Evolutionary conservation across 1,140 invertebrate species (phyloP).

Genomic region (Dreissena polymorpha): DNA sequence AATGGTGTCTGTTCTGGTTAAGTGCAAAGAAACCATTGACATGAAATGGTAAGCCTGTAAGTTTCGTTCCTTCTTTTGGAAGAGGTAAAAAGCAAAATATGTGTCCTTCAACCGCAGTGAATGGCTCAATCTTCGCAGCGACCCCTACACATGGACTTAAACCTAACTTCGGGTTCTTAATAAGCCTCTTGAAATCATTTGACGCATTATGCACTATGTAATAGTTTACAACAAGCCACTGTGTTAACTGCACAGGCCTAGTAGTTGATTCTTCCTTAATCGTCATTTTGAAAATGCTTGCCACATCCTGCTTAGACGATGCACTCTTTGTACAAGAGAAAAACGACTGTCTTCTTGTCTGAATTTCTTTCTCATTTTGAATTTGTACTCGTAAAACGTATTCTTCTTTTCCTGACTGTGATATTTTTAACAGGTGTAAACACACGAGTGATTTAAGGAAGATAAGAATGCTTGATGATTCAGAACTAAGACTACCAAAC

Average conservation of each 20-base stretch:
- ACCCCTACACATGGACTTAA: conserved; percentile 46
- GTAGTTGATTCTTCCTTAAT: neutral
- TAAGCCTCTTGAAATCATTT: conserved; percentile 20
- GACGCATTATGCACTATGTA: conserved; percentile 20
- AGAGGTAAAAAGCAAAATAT: conserved; percentile 73
- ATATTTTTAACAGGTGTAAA: no score
- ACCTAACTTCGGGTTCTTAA: conserved; percentile 5
- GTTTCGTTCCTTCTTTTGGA: conserved; percentile 53
- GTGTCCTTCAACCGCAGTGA: conserved; percentile 39
- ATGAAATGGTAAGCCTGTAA: conserved; percentile 69
- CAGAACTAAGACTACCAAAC: conserved; percentile 57
- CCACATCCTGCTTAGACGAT: no score
- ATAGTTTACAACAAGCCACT: conserved; percentile 45
- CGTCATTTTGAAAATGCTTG: neutral
- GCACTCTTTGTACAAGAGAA: no score
- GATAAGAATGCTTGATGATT: conserved; percentile 56
- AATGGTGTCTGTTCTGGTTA: conserved; percentile 66
- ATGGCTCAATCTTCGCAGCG: neutral
- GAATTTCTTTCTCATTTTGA: no score
- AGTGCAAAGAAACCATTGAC: conserved; percentile 72
- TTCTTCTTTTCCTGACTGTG: no score
- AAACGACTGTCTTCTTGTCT: no score
- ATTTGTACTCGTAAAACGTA: no score
- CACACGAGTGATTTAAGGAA: conserved; percentile 57
- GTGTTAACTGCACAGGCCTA: neutral